phyloP scores from a whole-genome alignment of 2,888 invertebrate species.

The Cistogaster globosa region DNA sequence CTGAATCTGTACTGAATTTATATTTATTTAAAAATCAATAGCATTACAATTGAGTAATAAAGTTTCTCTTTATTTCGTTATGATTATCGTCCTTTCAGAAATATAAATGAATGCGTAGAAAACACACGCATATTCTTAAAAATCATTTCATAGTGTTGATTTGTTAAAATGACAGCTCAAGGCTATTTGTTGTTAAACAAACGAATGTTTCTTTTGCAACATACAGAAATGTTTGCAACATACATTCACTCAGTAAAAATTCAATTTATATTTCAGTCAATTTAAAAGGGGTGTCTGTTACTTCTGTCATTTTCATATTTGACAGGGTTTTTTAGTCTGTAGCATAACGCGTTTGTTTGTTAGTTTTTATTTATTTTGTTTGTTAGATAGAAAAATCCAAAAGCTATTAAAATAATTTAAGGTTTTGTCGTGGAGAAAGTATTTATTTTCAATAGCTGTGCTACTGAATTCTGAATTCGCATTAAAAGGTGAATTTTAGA shows the following conservation, averaged over 20 bases:
- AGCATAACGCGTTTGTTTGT: conserved; percentile 29
- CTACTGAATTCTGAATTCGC: not conserved
- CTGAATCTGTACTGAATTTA: too few relatives aligned
- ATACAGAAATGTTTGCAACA: not conserved
- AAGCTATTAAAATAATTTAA: conserved; percentile 65
- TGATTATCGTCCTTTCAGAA: not conserved
- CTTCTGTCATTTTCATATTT: not conserved
- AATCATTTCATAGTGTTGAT: conserved; percentile 55
- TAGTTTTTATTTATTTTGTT: conserved; percentile 15
- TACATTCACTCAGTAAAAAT: not conserved
- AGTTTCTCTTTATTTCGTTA: not conserved
- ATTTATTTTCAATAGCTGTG: not conserved
- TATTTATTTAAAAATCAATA: too few relatives aligned
- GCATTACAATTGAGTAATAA: too few relatives aligned
- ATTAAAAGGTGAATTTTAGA: conserved; percentile 33
- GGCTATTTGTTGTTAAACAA: conserved; percentile 55
- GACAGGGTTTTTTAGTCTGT: conserved; percentile 5
- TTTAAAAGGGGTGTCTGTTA: conserved; percentile 41
- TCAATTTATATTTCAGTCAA: not conserved
- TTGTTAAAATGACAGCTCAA: conserved; percentile 66
- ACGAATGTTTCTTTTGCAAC: conserved; percentile 20
- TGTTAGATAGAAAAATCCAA: conserved; percentile 52
- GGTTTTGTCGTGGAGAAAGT: conserved; percentile 12
- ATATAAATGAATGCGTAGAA: not conserved
- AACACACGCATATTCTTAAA: not conserved